Evolutionary conservation across 2,113 vertebrate species (phyloP), one percentile per base, ranked within the genome.

Genomic region (Cranoglanis bouderius): DNA sequence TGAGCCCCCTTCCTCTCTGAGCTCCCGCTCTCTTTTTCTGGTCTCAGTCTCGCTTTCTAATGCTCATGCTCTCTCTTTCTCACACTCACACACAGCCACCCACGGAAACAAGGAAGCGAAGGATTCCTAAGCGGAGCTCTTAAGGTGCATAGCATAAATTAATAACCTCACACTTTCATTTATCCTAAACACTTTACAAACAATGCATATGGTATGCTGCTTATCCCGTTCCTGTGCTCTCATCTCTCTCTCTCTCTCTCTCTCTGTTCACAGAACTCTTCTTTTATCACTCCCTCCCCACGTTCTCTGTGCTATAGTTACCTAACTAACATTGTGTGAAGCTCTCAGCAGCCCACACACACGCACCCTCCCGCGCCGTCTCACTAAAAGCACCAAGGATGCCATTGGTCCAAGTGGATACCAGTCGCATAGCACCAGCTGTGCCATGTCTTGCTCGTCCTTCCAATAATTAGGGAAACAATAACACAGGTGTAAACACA

Each of bases 291-390:
- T 70, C 85, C 84, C 88, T 84, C 78, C 89, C 84, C 65, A 74
- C 51, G 77, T 80, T 88, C 86, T 86, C 63, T 90, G 86, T 88
- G 80, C 87, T 91, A 84, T 87, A 92, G 91, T 93, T 93, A 92
- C 90, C 90, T 93, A 93, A 93, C 92, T 93, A 91, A 89, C 82
- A 85, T 90, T 85, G 90, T 85, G 86, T 90, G 91, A 91, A 93
- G 87, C 92, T 88, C 82, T 93, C 87, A 82, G 85, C 91, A 91
- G 88, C 92, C 92, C 92, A 93, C 92, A 92, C 89, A 88, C 86
- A 70, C 14, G n/a, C 89, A 55, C 89, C 87, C 89, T 90, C 90
- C 87, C 89, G 88, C 83, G 13, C 87, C 65, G 85, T 87, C 87
- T 85, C 84, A 19, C 85, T 89, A 90, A 85, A 88, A 86, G 72